Conservation (phyloP, 2,113 vertebrate genomes). For the Macrotis lagotis region DNA sequence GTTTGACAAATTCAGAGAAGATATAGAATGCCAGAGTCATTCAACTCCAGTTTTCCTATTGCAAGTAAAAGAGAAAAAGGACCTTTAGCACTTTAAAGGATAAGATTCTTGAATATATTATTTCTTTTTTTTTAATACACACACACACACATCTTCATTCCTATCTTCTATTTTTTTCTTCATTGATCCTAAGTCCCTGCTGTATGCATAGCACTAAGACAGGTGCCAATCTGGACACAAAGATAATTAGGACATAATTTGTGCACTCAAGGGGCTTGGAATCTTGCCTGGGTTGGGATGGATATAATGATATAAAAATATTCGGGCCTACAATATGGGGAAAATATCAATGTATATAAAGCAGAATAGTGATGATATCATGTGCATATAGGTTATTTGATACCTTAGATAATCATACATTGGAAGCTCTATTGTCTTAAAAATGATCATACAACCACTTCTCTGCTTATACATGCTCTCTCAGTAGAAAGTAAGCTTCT, state of each 20-base stretch:
- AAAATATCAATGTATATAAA: neutral
- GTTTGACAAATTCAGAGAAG: fast-evolving
- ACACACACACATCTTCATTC: neutral
- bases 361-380: neutral
- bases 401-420: neutral
- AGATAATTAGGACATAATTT: neutral
- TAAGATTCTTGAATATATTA: neutral
- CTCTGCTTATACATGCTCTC: neutral
- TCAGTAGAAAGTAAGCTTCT: neutral
- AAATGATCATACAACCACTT: neutral
- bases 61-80: neutral
- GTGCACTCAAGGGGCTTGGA: neutral
- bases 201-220: neutral
- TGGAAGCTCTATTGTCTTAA: neutral
- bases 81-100: neutral
- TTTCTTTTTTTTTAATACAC: neutral
- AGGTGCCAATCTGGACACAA: neutral
- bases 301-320: neutral
- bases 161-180: neutral
- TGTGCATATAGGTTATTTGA: neutral
- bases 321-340: neutral
- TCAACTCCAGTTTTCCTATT: neutral
- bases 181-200: neutral
- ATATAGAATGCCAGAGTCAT: neutral
- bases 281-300: neutral